Base-by-base conservation (phyloP, 2,888 invertebrate species). In the Eustalomyia histrio region DNA sequence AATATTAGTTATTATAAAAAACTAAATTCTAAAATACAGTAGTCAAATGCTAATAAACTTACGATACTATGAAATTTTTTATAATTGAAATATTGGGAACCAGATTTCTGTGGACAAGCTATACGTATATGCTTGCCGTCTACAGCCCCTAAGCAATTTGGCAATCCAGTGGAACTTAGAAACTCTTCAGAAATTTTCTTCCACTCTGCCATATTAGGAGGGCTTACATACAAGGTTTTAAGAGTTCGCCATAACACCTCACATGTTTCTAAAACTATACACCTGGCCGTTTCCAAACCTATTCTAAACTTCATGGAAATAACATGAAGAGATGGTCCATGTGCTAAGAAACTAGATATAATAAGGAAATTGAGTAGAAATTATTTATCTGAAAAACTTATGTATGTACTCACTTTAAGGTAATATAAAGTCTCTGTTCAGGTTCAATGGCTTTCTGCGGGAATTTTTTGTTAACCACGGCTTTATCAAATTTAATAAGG, bases 181-280 rank as follows among this genome's bases (percentile, higher is more conserved):
- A 47, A 47, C 47, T 16, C 14, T 10, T 18, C 7, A 8, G 58
- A 39, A 7, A 58, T 58, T n/a, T 17, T 24, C 21, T 17, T 58
- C 69, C 58, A 47, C 5, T 47, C 33, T 1, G 12, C 18, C 14
- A 60, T 29, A 29, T n/a, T 50, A 16, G 29, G 58, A 14, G 72
- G 55, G 39, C 18, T 47, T 10, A 71, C 10, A 33, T 71, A 71
- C 16, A 18, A 18, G 4, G 14, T 35, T 24, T 5, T 24, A 17
- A 73, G 24, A n/a, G 10, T 53, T n/a, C 24, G 9, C 73, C 73
- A 73, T 21, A 73, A 24, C 0, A 55, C 43, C 9, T 64, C 64
- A 17, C 71, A 61, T 14, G 61, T 52, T 9, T 72, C 17, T 4
- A 61, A 61, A 3, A 72, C 17, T 33, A 61, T 61, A 2, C 14